Conservation (phyloP, 2,797 vertebrate genomes). For the Dendrocincla tyrannina region DNA sequence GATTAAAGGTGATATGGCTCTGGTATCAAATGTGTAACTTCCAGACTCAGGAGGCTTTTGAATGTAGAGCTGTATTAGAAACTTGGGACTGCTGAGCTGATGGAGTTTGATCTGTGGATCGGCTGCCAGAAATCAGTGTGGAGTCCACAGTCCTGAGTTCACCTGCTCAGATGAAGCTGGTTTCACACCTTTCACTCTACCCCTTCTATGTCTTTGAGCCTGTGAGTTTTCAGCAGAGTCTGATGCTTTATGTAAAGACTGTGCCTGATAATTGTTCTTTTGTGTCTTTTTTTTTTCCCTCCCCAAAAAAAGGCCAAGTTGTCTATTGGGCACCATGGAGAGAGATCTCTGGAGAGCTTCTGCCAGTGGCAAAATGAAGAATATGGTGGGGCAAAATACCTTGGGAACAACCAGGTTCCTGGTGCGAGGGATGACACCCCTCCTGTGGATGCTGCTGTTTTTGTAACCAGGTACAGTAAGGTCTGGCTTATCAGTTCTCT, state of each 20-base stretch:
- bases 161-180: not conserved
- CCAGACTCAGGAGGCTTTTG: not conserved
- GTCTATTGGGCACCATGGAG: conserved; percentile 92
- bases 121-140: not conserved
- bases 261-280: not conserved
- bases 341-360: conserved; percentile 93
- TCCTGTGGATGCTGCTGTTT: conserved; percentile 90
- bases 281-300: not conserved
- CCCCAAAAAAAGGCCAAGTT: conserved; percentile 80
- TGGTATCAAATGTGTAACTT: not conserved
- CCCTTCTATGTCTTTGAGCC: not conserved
- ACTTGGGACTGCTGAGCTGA: not conserved
- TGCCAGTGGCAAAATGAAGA: conserved; percentile 97
- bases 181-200: not conserved
- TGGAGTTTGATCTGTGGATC: not conserved
- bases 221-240: not conserved
- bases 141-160: not conserved
- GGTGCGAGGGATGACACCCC: conserved; percentile 87
- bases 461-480: conserved; percentile 90
- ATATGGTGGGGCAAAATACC: conserved; percentile 85
- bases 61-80: not conserved
- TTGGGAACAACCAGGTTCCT: conserved; percentile 91
- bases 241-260: not conserved
- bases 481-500: not conserved
- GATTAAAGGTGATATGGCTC: not conserved